Conservation (phyloP, 1,140 invertebrate genomes). For the Drosophila funebris region DNA sequence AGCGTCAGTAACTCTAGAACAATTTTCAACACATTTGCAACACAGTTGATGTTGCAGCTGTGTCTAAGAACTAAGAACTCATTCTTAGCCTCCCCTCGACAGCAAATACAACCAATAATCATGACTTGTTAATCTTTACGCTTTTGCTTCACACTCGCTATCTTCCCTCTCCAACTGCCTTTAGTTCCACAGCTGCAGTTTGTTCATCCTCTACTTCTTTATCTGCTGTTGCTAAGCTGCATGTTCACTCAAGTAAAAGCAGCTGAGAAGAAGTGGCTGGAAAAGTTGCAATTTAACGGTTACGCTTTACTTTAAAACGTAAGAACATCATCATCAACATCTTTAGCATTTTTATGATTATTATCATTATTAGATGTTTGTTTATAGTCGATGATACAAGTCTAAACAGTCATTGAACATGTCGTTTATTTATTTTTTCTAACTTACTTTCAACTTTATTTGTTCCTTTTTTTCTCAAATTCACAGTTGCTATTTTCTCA, state of each 20-base stretch:
- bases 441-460: neutral
- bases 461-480: conserved; percentile 8
- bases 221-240: conserved; percentile 24
- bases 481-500: neutral
- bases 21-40: conserved; percentile 33
- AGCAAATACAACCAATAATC: conserved; percentile 66
- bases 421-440: conserved; percentile 34
- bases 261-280: neutral
- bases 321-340: conserved; percentile 35
- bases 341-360: conserved; percentile 13
- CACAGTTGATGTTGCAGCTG: neutral
- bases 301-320: conserved; percentile 42
- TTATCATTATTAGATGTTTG: conserved; percentile 31
- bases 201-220: neutral
- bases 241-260: neutral
- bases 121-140: conserved; percentile 79
- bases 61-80: neutral
- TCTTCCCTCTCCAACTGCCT: neutral
- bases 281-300: conserved; percentile 58
- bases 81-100: neutral
- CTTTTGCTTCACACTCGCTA: conserved; percentile 52
- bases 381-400: conserved; percentile 63
- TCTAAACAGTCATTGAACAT: conserved; percentile 47
- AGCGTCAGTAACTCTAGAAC: conserved; percentile 22
- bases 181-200: neutral